phyloP scores from a whole-genome alignment of 1,140 invertebrate genomes.

The Ceratina japonica region DNA sequence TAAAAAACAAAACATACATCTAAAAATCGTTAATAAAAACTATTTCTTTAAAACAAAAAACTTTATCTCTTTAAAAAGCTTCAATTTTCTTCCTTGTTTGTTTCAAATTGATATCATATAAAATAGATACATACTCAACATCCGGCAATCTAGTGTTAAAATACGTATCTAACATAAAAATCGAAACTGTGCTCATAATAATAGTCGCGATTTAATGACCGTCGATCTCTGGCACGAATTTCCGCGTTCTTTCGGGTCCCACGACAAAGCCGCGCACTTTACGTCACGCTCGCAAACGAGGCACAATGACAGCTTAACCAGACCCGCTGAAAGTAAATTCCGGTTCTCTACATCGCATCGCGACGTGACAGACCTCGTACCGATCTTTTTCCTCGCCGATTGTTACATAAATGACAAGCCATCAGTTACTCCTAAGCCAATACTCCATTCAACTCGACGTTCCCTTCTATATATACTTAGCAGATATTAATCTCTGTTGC shows the following conservation, averaged over 20 bases:
- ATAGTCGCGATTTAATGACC: neutral
- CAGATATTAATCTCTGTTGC: no score
- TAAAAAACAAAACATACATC: no score
- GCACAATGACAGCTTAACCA: constrained; percentile 57
- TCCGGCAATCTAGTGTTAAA: no score
- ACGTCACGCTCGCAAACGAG: constrained; percentile 57
- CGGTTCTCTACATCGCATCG: constrained; percentile 23
- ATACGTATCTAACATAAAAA: no score
- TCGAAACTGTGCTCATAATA: no score
- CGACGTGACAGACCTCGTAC: neutral
- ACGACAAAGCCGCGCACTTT: constrained; percentile 47
- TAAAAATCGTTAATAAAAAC: no score
- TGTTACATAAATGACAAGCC: neutral
- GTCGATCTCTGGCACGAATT: constrained; percentile 33
- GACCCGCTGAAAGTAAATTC: constrained; percentile 46
- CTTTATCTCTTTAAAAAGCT: no score
- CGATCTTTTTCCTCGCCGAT: neutral
- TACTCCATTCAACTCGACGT: neutral
- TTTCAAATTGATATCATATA: no score
- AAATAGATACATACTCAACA: no score
- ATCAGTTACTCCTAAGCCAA: neutral
- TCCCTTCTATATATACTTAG: no score
- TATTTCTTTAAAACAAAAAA: no score
- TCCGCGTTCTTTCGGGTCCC: constrained; percentile 40
- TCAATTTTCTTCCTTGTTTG: no score